Conservation (phyloP, 2,888 invertebrate species). For the Stramonita haemastoma region DNA sequence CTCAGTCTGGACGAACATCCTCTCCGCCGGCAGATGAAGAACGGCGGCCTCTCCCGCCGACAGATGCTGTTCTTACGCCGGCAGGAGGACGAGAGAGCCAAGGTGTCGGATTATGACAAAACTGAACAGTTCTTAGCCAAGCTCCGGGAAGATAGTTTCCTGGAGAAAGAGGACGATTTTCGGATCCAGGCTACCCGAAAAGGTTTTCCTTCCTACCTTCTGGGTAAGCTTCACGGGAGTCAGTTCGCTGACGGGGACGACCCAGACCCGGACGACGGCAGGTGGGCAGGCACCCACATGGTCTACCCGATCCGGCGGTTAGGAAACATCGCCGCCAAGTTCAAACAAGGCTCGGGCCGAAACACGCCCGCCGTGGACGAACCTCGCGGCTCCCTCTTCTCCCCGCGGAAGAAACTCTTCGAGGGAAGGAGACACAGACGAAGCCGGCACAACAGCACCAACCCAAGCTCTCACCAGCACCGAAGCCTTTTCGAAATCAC, state of each 20-base stretch:
- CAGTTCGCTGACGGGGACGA: not conserved
- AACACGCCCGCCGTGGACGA: not conserved
- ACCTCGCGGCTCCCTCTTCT: not conserved
- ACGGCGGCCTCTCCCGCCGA: not conserved
- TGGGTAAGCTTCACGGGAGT: not conserved
- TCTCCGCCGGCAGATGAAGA: not conserved
- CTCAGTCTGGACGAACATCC: conserved; percentile 4
- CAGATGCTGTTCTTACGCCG: conserved; percentile 15
- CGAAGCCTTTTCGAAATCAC: conserved; percentile 27
- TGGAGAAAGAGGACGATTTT: conserved; percentile 4
- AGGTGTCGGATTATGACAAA: conserved; percentile 8
- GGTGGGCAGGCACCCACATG: not conserved
- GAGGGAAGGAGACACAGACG: not conserved
- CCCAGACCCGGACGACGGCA: not conserved
- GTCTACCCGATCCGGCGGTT: conserved; percentile 32
- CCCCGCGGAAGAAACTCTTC: not conserved
- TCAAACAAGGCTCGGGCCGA: not conserved
- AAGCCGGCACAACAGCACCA: not conserved
- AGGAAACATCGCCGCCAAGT: conserved; percentile 27
- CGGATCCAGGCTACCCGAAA: not conserved
- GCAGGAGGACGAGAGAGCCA: not conserved
- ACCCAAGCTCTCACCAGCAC: not conserved
- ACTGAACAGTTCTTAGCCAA: conserved; percentile 8
- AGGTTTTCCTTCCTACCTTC: not conserved
- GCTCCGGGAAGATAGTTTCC: not conserved